These are phyloP conservation scores for Diadema setosum DNA, from an alignment of 35 echinoderm and acorn worm species.

Conservation along the genomic window DNA sequence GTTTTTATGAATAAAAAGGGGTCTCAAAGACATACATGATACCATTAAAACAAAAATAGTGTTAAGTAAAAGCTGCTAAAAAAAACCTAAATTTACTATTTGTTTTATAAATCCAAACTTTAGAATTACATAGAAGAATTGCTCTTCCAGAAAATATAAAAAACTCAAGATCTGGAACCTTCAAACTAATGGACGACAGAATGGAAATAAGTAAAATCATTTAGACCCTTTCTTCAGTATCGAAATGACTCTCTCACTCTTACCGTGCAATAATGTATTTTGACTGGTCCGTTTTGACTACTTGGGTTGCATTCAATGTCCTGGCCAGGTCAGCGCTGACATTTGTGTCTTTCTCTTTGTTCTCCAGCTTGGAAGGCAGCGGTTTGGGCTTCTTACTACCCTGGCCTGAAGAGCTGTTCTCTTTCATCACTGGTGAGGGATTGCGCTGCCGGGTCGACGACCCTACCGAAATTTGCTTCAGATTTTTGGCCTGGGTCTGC, in stretches of 20 bases:
- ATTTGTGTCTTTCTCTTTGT: constrained; percentile 84
- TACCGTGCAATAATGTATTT: not conserved
- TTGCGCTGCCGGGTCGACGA: constrained; percentile 27
- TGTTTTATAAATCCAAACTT: too few relatives aligned
- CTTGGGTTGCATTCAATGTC: not conserved
- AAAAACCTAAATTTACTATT: too few relatives aligned
- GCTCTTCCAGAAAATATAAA: too few relatives aligned
- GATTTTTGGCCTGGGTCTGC: constrained; percentile 87
- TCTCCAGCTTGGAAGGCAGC: constrained; percentile 81
- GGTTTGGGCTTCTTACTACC: constrained; percentile 52
- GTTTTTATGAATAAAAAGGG: too few relatives aligned
- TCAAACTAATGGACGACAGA: too few relatives aligned
- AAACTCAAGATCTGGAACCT: too few relatives aligned
- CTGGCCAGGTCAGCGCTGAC: constrained; percentile 48
- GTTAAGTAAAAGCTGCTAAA: too few relatives aligned
- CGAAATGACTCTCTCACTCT: not conserved
- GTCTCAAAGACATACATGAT: too few relatives aligned
- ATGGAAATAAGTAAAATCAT: too few relatives aligned
- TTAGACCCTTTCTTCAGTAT: too few relatives aligned
- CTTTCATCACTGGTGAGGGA: not conserved
- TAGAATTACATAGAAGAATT: too few relatives aligned
- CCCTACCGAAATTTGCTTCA: constrained; percentile 59
- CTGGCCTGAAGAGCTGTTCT: constrained; percentile 47
- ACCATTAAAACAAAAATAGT: too few relatives aligned
- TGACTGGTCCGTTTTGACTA: not conserved